Base-by-base conservation (phyloP, 2,113 vertebrate genomes). In the Hystrix cristata region DNA sequence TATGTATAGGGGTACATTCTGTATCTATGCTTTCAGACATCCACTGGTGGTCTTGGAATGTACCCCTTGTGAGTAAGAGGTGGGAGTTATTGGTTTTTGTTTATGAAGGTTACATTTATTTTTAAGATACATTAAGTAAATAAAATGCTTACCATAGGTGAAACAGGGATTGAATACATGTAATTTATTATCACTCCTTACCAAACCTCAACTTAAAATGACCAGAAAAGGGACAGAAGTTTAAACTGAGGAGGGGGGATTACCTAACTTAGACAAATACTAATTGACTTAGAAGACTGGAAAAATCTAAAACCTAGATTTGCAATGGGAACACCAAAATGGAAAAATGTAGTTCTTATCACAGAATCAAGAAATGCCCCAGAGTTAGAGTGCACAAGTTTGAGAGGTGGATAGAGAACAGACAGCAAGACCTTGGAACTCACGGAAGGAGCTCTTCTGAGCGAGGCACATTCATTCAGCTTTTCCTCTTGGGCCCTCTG, bases 111-210 rank as follows among this genome's bases (percentile, higher is more conserved):
- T 80, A 31, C 57, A 51, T 91, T 80, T 74, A 85, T 95, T 83
- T 95, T 88, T 34, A 87, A 95, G 91, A 92, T 16, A 95, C 18
- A 93, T 67, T 46, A 46, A 64, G 71, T 64, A 59, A 78, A 38
- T 23, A 55, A 76, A 74, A 71, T 85, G 78, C 48, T 95, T 88
- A 46, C 76, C 67, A 93, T 12, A 96, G 10, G 25, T 64, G 25
- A 27, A 89, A 95, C 7, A 72, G 34, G 19, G 55, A 74, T 82
- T 64, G 60, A 94, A 62, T 87, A 29, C 34, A 71, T 31, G 13
- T 16, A 62, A 71, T 87, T 76, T 55, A 80, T 46, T 53, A 59
- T 92, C 8, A 79, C 59, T 95, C 34, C 10, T 79, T 87, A 57
- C 1, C 7, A 96, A 93, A 51, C 18, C 38, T 67, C 25, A 85